phyloP scores from a whole-genome alignment of 2,797 vertebrate genomes.

The Simalia tracyae region DNA sequence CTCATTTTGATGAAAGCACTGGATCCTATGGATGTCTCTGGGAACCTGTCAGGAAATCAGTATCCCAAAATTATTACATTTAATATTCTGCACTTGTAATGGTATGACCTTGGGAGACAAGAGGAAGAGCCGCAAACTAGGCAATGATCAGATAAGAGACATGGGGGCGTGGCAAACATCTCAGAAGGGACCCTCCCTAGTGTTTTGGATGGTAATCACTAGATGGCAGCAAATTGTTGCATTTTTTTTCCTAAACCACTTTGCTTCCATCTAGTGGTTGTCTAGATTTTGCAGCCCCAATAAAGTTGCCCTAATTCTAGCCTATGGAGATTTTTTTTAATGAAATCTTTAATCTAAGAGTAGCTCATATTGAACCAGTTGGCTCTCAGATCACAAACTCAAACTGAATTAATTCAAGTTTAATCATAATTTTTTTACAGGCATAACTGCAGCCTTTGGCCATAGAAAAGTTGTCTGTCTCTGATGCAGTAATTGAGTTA shows the following conservation, averaged over 20 bases:
- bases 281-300: neutral
- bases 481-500: neutral
- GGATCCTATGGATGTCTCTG: no score
- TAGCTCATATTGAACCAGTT: neutral
- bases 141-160: no score
- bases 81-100: no score
- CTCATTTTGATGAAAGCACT: no score
- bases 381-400: neutral
- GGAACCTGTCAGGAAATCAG: no score
- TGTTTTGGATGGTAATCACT: no score
- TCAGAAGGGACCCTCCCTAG: no score
- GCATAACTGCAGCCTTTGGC: neutral
- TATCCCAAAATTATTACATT: no score
- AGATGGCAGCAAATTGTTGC: neutral
- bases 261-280: neutral
- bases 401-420: neutral
- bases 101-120: no score
- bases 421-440: neutral
- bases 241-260: neutral
- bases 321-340: neutral
- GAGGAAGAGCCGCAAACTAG: no score
- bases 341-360: neutral
- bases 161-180: no score
- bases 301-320: neutral
- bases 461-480: neutral